These are phyloP conservation scores for Microplitis deprimator DNA, from an alignment of 2,888 invertebrate genomes.

Conservation along the genomic window DNA sequence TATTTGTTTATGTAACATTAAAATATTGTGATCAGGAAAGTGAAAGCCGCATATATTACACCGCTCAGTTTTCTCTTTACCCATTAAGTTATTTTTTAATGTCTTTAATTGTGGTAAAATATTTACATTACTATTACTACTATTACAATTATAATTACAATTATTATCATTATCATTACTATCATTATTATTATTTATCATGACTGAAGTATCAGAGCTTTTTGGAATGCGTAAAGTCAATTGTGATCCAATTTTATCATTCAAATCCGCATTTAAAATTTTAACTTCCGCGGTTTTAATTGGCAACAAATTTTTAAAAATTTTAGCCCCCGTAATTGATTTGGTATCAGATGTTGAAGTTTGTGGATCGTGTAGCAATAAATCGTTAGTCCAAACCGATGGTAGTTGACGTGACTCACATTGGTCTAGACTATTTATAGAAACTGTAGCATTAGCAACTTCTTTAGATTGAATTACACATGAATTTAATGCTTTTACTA, in stretches of 20 bases:
- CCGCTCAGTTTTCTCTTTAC: slow-evolving; percentile 70
- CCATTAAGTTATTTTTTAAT: slow-evolving; percentile 56
- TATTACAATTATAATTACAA: slow-evolving; percentile 14
- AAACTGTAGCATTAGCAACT: background rate
- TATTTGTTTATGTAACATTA: slow-evolving; percentile 83
- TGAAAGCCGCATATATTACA: slow-evolving; percentile 83
- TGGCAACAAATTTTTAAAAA: background rate
- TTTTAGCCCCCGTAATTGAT: background rate
- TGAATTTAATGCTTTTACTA: background rate
- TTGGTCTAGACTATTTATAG: slow-evolving; percentile 3
- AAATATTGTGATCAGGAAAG: slow-evolving; percentile 80
- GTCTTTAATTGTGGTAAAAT: slow-evolving; percentile 52
- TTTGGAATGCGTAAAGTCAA: slow-evolving; percentile 32
- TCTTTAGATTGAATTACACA: slow-evolving; percentile 8
- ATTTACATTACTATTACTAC: slow-evolving; percentile 20
- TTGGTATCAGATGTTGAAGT: slow-evolving; percentile 2
- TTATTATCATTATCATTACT: background rate
- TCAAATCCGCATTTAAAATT: background rate
- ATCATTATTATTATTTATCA: background rate
- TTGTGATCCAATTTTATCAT: background rate
- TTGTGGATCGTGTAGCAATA: slow-evolving; percentile 9
- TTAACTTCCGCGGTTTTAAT: background rate
- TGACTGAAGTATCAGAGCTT: background rate
- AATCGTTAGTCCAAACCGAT: slow-evolving; percentile 23
- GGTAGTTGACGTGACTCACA: background rate